phyloP scores from a whole-genome alignment of 2,113 vertebrate species.

The Chitala chitala region DNA sequence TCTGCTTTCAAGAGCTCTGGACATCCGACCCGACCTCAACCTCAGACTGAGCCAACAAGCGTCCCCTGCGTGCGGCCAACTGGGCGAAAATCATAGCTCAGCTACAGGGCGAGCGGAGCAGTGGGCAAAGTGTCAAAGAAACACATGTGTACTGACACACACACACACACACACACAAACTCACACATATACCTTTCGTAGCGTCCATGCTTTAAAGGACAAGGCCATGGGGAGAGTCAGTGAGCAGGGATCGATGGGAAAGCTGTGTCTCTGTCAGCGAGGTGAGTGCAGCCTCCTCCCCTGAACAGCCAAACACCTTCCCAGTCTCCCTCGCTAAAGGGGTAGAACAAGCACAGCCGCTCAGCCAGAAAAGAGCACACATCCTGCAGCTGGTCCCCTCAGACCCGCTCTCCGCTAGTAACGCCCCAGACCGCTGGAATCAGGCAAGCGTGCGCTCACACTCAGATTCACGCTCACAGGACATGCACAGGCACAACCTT shows the following conservation, averaged over 20 bases:
- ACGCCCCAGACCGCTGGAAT: too few species aligned
- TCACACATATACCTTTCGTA: conserved; percentile 25
- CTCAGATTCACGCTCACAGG: neutral
- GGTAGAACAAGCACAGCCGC: conserved; percentile 37
- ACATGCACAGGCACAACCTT: neutral
- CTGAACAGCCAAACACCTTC: neutral
- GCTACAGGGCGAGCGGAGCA: conserved; percentile 6
- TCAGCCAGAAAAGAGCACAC: conserved; percentile 41
- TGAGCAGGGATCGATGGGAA: conserved; percentile 50
- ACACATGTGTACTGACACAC: conserved; percentile 4
- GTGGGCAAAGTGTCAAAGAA: conserved; percentile 12
- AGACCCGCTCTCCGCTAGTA: too few species aligned
- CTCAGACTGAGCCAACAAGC: neutral
- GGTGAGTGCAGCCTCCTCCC: conserved; percentile 26
- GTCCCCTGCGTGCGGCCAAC: neutral
- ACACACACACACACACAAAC: neutral
- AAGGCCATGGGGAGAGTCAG: conserved; percentile 48
- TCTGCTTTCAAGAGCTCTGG: neutral
- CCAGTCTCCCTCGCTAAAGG: conserved; percentile 30
- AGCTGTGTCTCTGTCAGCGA: conserved; percentile 44
- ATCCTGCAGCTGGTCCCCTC: conserved; percentile 30
- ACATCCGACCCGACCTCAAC: conserved; percentile 10
- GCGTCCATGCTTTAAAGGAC: conserved; percentile 45
- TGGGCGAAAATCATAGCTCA: conserved; percentile 23
- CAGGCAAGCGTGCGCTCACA: too few species aligned